Conservation (phyloP, 2,113 vertebrate species). For the Leptobrachium ailaonicum region DNA sequence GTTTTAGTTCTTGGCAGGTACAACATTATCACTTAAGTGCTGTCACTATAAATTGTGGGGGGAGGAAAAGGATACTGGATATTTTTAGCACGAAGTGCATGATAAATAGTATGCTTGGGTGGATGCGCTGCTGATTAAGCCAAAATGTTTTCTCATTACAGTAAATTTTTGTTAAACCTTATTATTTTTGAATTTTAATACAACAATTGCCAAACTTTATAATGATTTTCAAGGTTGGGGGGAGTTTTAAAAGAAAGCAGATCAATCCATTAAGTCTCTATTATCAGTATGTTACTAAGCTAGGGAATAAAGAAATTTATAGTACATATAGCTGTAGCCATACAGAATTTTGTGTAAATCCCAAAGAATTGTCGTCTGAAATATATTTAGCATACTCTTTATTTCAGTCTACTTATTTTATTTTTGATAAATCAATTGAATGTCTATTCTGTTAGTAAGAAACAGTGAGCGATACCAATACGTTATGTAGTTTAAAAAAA, state of each 20-base stretch:
- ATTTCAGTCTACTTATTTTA: conserved; percentile 64
- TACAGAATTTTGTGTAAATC: conserved; percentile 71
- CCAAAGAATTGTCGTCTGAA: conserved; percentile 66
- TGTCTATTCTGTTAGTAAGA: conserved; percentile 55
- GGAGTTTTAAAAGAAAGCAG: conserved; percentile 60
- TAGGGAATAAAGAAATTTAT: conserved; percentile 84
- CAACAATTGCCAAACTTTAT: conserved; percentile 83
- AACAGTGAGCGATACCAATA: conserved; percentile 57
- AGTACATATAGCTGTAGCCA: conserved; percentile 80
- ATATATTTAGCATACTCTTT: conserved; percentile 57
- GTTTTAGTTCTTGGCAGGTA: conserved; percentile 84
- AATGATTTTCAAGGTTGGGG: conserved; percentile 69
- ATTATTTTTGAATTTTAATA: conserved; percentile 76
- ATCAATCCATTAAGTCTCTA: conserved; percentile 73
- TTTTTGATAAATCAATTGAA: conserved; percentile 52
- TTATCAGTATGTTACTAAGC: conserved; percentile 78
- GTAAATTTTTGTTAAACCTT: conserved; percentile 65
- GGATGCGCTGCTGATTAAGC: conserved; percentile 99
- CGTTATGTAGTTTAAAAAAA: conserved; percentile 65
- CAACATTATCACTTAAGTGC: conserved; percentile 91
- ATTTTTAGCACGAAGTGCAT: conserved; percentile 99
- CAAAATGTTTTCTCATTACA: conserved; percentile 91
- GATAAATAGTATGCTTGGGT: conserved; percentile 99
- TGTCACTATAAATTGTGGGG: conserved; percentile 88
- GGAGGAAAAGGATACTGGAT: conserved; percentile 81